Evolutionary conservation across 2,888 invertebrate genomes (phyloP), one percentile per base, ranked within the genome.

Genomic region (Scelioninae gen. 2): DNA sequence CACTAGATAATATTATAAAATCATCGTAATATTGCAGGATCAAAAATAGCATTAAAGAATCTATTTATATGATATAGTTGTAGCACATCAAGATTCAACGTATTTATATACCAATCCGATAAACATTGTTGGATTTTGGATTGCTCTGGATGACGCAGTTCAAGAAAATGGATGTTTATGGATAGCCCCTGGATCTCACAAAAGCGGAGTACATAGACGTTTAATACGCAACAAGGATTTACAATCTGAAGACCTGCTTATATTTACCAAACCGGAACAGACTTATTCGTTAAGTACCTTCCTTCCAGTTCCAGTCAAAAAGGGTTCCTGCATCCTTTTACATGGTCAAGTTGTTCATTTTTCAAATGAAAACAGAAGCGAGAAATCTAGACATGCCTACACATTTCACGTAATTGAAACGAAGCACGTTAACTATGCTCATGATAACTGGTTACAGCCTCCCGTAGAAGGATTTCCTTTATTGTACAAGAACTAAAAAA

Each of bases 261-360:
- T 91, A n/a, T 94, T 92, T 80, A 93, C 92, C 73, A 89, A 88
- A 53, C 89, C 92, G 0, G 90, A 89, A 13, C 91, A 92, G 0
- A 87, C 90, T 60, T 95, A 95, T 82, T 92, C 92, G 4, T 88
- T 90, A 58, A 92, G 91, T 0, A 91, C 90, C 80, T 97, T 95
- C 83, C 90, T 91, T 0, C 88, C 96, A 0, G 90, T 94, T 39
- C 93, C 94, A 25, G 96, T 96, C 0, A 90, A 89, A 75, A 96
- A 94, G 91, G 97, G 97, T 39, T 91, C 94, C 1, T 93, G 94
- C 78, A 91, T 98, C 55, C 84, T 98, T 35, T 93, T 99, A 72
- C 94, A 98, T 83, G 97, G 97, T 0, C 91, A 94, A 82, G 96
- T 97, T 0, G 94, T 98, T 0, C 98, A 99, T 86, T 94, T 93